Evolutionary conservation across 2,888 invertebrate genomes (phyloP), one percentile per base, ranked within the genome.

Genomic region (Drosophila sordidula): DNA sequence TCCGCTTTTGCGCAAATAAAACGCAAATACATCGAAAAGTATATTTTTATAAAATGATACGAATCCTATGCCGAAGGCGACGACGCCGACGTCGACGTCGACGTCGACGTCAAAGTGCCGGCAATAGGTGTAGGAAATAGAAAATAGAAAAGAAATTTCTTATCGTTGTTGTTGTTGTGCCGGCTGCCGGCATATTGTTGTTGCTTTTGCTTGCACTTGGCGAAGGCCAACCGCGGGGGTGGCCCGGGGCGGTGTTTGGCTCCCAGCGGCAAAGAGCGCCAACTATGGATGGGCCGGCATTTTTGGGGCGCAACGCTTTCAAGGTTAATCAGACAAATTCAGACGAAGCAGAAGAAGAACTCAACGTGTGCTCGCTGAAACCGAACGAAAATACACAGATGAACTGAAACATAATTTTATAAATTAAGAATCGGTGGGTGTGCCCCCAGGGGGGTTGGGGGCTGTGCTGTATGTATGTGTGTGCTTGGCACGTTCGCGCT

Each of bases 1-100:
- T 87, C 88, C 83, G 83, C 87, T 73, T 86, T 85, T 82, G 79
- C 79, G 69, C 75, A 77, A 61, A 63, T 49, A 44, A 64, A 62
- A 70, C 56, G 64, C 42, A 59, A 70, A 64, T 51, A 45, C 41
- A 61, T 44, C 39, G 42, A 58, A 14, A 55, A 38, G 55, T 42
- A 46, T 52, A 36, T 59, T 59, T 55, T 16, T 58, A 66, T 45
- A 55, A 55, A 62, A 42, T 36, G 39, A 63, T 61, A 69, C 51
- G 52, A 65, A 70, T 34, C 12, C 51, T 49, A 49, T 36, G 34
- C 14, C 32, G 36, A 62, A 47, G 50, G 11, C 50, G 34, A 41
- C 63, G 49, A 11, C 26, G 49, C 8, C 26, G 16, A 29, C 16
- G 42, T 25, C 55, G 67, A 55, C 65, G 67, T 61, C 64, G 63